Base-by-base conservation (phyloP, 2,888 invertebrate species). In the Lutraria lutraria region DNA sequence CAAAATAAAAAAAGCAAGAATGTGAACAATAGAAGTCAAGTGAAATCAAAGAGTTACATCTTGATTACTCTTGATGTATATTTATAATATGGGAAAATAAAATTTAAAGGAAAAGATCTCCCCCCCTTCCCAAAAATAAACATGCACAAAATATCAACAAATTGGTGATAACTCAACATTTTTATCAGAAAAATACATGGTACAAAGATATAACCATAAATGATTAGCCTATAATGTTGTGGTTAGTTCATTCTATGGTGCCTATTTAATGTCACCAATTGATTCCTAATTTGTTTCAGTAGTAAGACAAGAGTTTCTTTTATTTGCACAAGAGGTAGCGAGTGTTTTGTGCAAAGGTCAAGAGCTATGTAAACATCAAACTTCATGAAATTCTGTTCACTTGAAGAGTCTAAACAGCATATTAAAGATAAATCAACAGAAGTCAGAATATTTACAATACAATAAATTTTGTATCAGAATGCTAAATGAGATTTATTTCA, bases 321-420 rank as follows among this genome's bases (percentile, higher is more conserved):
- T 68, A 68, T 68, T 68, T 21, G 25, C 25, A 68, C 25, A 68
- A 25, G 31, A 34, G 31, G 34, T 13, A 34, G 19, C 31, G 15
- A 76, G 76, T 76, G 34, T 13, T 76, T 19, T 21, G 19, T 34
- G 31, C 31, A 76, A 34, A 34, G 76, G 76, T 76, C 76, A 76
- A 76, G 76, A 31, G 19, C 8, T 31, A 19, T 34, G 76, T 76
- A 76, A 76, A 76, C 31, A 76, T 76, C 31, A 76, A 76, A 76
- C 13, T 19, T 76, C 16, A 34, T 19, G 1, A 15, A 76, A 31
- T 76, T 34, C 76, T 15, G 10, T 34, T 34, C 76, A 76, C 76
- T 76, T 76, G 15, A 76, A 76, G 76, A 31, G 25, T 31, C 29
- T 16, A 19, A 76, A 31, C 34, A 21, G 34, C 76, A 34, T 76